Evolutionary conservation across 1,140 invertebrate species (phyloP).

Genomic region (Teleopsis dalmanni): DNA sequence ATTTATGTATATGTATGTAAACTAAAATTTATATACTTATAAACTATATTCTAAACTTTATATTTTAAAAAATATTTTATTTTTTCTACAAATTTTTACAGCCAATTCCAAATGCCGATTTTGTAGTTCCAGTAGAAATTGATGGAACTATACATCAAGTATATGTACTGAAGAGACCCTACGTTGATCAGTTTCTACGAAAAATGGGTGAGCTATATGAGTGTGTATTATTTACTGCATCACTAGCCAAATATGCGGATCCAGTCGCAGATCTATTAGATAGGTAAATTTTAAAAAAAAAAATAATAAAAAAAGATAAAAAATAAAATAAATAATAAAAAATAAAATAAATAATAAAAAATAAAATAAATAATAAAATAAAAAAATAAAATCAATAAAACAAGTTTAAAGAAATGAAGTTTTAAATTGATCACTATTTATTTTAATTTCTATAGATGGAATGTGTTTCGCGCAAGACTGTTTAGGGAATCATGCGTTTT

Average conservation of each 20-base stretch:
- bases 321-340: background rate
- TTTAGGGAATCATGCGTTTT: constrained; percentile 99
- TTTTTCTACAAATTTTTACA: constrained; percentile 49
- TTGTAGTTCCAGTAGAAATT: constrained; percentile 99
- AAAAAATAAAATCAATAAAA: background rate
- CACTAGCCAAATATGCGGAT: constrained; percentile 98
- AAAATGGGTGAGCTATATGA: constrained; percentile 98
- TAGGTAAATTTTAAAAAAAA: constrained; percentile 45
- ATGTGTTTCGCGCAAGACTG: constrained; percentile 89
- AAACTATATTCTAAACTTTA: no score
- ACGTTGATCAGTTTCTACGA: constrained; percentile 97
- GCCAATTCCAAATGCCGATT: constrained; percentile 99
- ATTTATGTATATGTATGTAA: no score
- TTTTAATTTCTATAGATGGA: constrained; percentile 61
- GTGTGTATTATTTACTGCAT: constrained; percentile 98
- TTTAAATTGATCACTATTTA: background rate
- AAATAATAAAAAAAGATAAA: background rate
- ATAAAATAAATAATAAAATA: background rate
- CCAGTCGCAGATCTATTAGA: constrained; percentile 97
- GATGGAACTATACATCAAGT: constrained; percentile 98
- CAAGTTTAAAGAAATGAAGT: background rate
- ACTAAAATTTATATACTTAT: no score
- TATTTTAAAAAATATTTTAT: background rate
- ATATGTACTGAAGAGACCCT: constrained; percentile 97
- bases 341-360: constrained; percentile 1